Evolutionary conservation across 2,888 invertebrate genomes (phyloP), one percentile per base, ranked within the genome.

Genomic region (Meteorus cinctellus): DNA sequence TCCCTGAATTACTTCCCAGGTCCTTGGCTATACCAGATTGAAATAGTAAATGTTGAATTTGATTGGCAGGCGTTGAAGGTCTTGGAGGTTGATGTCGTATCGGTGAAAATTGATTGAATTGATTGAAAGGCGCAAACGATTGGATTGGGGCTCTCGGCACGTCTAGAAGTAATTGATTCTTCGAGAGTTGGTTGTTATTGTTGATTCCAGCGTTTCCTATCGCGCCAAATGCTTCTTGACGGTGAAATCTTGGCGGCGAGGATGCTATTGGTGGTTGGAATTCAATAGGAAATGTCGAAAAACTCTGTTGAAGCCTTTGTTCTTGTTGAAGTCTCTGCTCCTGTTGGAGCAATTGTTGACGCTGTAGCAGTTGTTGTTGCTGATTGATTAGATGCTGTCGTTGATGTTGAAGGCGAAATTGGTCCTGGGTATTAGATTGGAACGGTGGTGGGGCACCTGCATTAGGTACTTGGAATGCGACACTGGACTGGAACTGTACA

Each of bases 171-270:
- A 86, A 85, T 27, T 83, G 81, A 69, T 81, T 86, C 62, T 84
- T 82, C 12, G 71, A 74, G 4, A 51, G 63, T 8, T 90, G 91
- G 74, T 82, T 80, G 69, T 83, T 83, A 79, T 90, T 86, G 82
- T 93, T 93, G 71, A 92, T 84, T 5, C 93, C 94, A 77, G 94
- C 92, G 84, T 95, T 95, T 3, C 93, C 94, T 1, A 90, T 85
- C 0, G 87, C 83, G 31, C 83, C 85, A 59, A 88, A 86, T 0
- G 89, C 88, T 69, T 91, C 90, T 60, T 90, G 90, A 1, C 90
- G 81, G 72, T 90, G 86, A 73, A 90, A 89, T 75, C 90, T 83
- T 2, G 74, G 65, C 0, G 85, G 79, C 0, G 86, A 76, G 0
- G 80, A 65, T 91, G 63, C 91, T 90, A 66, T 92, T 79, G 87